Base-by-base conservation (phyloP, 2,113 vertebrate species). In the Empidonax alnorum region DNA sequence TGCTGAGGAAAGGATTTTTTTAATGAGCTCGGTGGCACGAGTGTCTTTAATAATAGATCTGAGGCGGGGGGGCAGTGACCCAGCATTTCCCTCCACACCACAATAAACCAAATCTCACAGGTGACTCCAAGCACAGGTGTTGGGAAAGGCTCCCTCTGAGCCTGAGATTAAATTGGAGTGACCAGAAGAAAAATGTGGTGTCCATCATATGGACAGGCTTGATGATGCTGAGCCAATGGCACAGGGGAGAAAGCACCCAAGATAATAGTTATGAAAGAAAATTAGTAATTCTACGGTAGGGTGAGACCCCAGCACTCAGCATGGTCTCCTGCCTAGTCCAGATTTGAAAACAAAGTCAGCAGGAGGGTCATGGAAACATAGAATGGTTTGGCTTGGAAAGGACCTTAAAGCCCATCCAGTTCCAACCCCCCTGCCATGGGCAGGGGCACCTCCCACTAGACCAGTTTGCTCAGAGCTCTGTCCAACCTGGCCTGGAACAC, bases 41-140 rank as follows among this genome's bases (percentile, higher is more conserved):
- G 72, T 37, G 50, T 75, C 95, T 95, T 97, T 96, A 91, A 96
- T 92, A 96, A 96, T 80, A 67, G 83, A 94, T 89, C 63, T 88
- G 78, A 49, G 25, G 27, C 66, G 80, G 68, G 72, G 19, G 77
- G 37, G 23, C 3, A 10, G 75, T 13, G 76, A 66, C 39, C 47
- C 52, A 22, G 85, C 82, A 49, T 90, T 83, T 93, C 46, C 78
- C 85, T 79, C 66, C 4, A 22, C n/a, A 5, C 53, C 4, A 8
- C 22, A n/a, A n/a, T 33, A 65, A 84, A 74, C 16, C 1, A 30
- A 47, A 33, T 7, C 18, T 50, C 69, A 33, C 20, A 47, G 55
- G 86, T 44, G 47, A 82, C 50, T 81, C 41, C 24, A 3, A 1
- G 4, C 62, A 30, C 77, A 84, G 69, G 77, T 46, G 73, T 6